phyloP scores from a whole-genome alignment of 2,888 invertebrate genomes.

The Synergus japonicus region DNA sequence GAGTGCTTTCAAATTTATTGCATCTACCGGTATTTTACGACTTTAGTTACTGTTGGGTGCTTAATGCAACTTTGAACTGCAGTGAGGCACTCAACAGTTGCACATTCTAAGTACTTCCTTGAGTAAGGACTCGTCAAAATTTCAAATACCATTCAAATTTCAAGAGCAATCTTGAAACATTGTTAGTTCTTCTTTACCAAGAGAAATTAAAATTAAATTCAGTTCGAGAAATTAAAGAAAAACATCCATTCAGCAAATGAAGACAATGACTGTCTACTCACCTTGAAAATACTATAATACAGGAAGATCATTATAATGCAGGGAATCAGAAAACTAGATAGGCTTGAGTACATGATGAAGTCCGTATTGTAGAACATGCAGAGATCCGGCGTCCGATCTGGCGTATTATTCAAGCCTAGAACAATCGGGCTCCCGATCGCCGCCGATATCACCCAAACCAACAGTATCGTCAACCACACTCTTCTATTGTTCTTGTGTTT shows the following conservation, averaged over 20 bases:
- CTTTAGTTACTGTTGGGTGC: conserved; percentile 19
- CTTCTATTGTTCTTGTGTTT: conserved; percentile 97
- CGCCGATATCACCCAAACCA: conserved; percentile 97
- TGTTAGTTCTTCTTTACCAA: neutral
- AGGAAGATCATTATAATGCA: conserved; percentile 99
- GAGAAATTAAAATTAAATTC: conserved; percentile 43
- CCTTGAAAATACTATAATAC: conserved; percentile 98
- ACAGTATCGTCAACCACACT: conserved; percentile 95
- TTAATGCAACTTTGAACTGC: conserved; percentile 28
- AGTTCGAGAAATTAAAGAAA: neutral
- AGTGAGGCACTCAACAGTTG: conserved; percentile 6
- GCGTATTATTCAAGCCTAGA: conserved; percentile 95
- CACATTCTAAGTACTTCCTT: neutral
- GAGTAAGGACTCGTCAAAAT: conserved; percentile 5
- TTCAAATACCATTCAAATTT: neutral
- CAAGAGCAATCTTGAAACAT: neutral
- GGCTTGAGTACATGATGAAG: conserved; percentile 98
- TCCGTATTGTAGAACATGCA: conserved; percentile 99
- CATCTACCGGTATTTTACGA: conserved; percentile 17
- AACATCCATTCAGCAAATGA: no score
- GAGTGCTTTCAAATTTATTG: conserved; percentile 30
- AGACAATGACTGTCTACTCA: conserved; percentile 75
- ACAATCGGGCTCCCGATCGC: conserved; percentile 98
- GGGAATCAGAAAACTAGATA: conserved; percentile 99
- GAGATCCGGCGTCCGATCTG: conserved; percentile 88